Conservation (phyloP, 2,113 vertebrate genomes). For the Patagioenas fasciata region DNA sequence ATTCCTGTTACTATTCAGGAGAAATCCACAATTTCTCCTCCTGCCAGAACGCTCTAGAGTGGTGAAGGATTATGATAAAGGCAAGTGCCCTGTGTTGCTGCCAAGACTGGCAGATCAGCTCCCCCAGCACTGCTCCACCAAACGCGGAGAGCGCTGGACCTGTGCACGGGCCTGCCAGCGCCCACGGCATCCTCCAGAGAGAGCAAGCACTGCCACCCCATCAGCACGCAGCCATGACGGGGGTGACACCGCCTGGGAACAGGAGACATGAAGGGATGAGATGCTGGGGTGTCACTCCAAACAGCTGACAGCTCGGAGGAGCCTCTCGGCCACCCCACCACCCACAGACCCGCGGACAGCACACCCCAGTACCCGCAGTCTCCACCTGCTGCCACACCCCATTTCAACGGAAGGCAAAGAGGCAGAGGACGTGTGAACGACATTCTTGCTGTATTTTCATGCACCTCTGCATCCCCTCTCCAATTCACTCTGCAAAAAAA, state of each 20-base stretch:
- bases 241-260: not conserved
- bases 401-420: not conserved
- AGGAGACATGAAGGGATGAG: not conserved
- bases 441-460: accelerated
- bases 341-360: not conserved
- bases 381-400: not conserved
- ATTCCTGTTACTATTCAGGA: not conserved
- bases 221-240: too few species aligned
- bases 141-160: accelerated
- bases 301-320: not conserved
- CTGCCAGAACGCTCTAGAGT: not conserved
- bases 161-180: accelerated
- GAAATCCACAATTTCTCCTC: not conserved
- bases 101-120: accelerated
- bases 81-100: accelerated
- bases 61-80: not conserved
- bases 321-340: not conserved
- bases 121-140: accelerated
- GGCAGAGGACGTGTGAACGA: accelerated
- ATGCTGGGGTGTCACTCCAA: not conserved
- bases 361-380: accelerated
- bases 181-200: not conserved
- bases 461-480: not conserved
- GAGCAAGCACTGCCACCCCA: not conserved
- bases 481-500: not conserved